Conservation (phyloP, 2,797 vertebrate genomes). For the Sebastes jordani region DNA sequence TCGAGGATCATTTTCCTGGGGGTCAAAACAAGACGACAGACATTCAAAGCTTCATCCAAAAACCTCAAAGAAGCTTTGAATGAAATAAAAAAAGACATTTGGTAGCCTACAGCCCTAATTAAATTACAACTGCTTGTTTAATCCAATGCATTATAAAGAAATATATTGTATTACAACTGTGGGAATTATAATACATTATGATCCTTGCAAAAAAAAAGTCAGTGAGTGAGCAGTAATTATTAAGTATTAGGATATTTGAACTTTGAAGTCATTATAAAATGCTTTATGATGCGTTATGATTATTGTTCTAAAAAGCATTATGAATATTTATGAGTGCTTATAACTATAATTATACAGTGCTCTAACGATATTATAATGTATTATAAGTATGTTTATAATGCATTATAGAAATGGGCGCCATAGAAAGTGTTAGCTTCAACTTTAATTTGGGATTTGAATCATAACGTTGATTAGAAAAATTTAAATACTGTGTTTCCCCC, state of each 20-base stretch:
- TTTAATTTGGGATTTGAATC: neutral
- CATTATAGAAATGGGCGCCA: neutral
- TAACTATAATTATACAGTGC: neutral
- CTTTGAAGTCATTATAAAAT: neutral
- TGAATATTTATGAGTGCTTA: neutral
- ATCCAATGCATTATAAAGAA: neutral
- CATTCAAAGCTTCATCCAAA: too few relatives aligned
- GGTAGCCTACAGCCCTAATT: too few relatives aligned
- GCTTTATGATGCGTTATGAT: neutral
- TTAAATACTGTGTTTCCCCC: neutral
- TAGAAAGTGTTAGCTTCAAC: neutral
- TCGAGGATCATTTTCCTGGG: too few relatives aligned
- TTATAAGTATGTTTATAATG: neutral
- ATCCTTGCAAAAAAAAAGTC: neutral
- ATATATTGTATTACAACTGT: neutral
- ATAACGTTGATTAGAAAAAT: neutral
- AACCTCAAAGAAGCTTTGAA: too few relatives aligned
- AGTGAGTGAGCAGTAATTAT: too few relatives aligned
- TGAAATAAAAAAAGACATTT: too few relatives aligned
- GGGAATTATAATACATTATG: neutral
- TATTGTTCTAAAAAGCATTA: neutral
- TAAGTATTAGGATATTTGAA: too few relatives aligned
- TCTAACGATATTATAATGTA: neutral
- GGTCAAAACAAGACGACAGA: too few relatives aligned
- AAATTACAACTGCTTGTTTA: too few relatives aligned